Conservation (phyloP, 2,797 vertebrate genomes). For the Darevskia mixta region DNA sequence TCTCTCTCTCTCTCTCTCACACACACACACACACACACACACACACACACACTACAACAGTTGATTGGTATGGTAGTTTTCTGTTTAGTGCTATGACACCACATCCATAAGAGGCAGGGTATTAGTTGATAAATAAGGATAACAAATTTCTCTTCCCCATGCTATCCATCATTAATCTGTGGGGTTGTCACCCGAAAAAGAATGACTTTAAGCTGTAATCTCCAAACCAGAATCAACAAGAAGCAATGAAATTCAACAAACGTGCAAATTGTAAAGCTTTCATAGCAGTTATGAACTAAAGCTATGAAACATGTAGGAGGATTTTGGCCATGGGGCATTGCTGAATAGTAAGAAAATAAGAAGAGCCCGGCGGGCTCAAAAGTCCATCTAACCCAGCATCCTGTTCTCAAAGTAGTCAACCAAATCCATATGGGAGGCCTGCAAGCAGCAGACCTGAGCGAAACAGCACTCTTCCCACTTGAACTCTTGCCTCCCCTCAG, state of each 20-base stretch:
- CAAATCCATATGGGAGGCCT: no score
- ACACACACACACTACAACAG: neutral
- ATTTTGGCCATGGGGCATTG: neutral
- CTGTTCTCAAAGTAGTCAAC: no score
- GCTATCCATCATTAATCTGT: neutral
- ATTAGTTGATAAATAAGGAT: constrained; percentile 28
- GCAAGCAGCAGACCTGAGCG: no score
- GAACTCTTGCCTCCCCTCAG: no score
- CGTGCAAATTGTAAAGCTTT: neutral
- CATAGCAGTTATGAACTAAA: neutral
- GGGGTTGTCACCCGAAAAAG: neutral
- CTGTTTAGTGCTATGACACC: constrained; percentile 11
- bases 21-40: no score
- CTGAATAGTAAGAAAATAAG: neutral
- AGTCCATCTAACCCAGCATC: no score
- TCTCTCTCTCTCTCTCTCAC: neutral
- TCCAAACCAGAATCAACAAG: neutral
- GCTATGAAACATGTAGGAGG: neutral
- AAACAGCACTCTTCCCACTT: no score
- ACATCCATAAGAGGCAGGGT: constrained; percentile 6
- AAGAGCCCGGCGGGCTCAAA: no score
- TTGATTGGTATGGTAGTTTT: constrained; percentile 23
- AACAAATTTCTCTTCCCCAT: constrained; percentile 1
- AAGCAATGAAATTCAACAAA: neutral
- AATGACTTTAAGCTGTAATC: neutral